Conservation (phyloP, 2,888 invertebrate species). For the Chymomyza procnemis region DNA sequence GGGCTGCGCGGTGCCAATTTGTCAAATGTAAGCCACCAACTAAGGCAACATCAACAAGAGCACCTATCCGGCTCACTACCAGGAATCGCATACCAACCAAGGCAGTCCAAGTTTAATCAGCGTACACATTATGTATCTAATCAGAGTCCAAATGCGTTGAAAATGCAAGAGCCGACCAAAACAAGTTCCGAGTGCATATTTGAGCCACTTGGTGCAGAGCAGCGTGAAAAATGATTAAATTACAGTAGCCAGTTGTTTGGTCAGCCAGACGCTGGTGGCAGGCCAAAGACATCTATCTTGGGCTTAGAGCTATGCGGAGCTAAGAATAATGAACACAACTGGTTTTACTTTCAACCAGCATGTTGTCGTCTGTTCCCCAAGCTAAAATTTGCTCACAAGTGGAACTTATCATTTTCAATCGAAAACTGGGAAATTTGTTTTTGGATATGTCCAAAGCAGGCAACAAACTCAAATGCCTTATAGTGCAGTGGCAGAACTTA, state of each 20-base stretch:
- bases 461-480: constrained; percentile 28
- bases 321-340: constrained; percentile 44
- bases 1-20: neutral
- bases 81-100: constrained; percentile 5
- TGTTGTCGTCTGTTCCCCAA: neutral
- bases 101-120: neutral
- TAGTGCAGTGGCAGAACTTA: constrained; percentile 38
- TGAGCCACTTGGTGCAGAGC: constrained; percentile 27
- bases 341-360: constrained; percentile 25
- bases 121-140: constrained; percentile 31
- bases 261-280: neutral
- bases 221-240: constrained; percentile 55
- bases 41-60: neutral
- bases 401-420: neutral
- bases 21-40: neutral
- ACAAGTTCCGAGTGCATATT: constrained; percentile 42
- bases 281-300: constrained; percentile 37
- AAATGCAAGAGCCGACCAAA: constrained; percentile 24
- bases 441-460: constrained; percentile 24
- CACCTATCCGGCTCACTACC: neutral
- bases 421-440: constrained; percentile 12
- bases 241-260: constrained; percentile 30
- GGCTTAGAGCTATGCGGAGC: constrained; percentile 22
- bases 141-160: constrained; percentile 49
- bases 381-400: neutral